These are phyloP conservation scores for Latheticus oryzae DNA, from an alignment of 2,888 invertebrate genomes.

Conservation along the genomic window DNA sequence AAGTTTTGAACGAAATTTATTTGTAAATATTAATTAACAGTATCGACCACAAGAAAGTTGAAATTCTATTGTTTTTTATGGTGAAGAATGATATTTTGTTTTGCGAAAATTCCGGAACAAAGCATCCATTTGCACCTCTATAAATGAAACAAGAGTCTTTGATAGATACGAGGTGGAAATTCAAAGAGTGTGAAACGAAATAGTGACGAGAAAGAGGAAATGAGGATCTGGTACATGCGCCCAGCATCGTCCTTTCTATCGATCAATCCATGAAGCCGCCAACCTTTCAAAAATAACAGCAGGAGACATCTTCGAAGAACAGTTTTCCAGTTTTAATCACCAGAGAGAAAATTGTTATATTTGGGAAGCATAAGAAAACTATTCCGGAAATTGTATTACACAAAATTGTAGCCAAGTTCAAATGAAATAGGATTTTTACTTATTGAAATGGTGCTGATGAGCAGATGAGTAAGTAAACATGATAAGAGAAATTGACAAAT, in stretches of 20 bases:
- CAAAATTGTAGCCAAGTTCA: too few relatives aligned
- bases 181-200: constrained; percentile 39
- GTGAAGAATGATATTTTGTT: too few relatives aligned
- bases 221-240: constrained; percentile 37
- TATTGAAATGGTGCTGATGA: too few relatives aligned
- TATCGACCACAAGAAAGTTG: too few relatives aligned
- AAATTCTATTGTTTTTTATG: too few relatives aligned
- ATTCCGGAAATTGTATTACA: too few relatives aligned
- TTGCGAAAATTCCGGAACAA: constrained; percentile 28
- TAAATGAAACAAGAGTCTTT: constrained; percentile 35
- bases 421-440: too few relatives aligned
- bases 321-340: not conserved
- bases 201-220: constrained; percentile 39
- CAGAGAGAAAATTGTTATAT: not conserved
- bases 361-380: too few relatives aligned
- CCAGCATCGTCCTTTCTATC: constrained; percentile 17
- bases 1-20: too few relatives aligned
- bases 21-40: too few relatives aligned
- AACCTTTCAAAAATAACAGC: constrained; percentile 35
- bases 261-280: constrained; percentile 34
- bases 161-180: constrained; percentile 35
- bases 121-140: constrained; percentile 15
- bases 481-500: too few relatives aligned
- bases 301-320: constrained; percentile 28
- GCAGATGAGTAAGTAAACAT: too few relatives aligned